Evolutionary conservation across 2,888 invertebrate species (phyloP).

Genomic region (Drosophila cracens): DNA sequence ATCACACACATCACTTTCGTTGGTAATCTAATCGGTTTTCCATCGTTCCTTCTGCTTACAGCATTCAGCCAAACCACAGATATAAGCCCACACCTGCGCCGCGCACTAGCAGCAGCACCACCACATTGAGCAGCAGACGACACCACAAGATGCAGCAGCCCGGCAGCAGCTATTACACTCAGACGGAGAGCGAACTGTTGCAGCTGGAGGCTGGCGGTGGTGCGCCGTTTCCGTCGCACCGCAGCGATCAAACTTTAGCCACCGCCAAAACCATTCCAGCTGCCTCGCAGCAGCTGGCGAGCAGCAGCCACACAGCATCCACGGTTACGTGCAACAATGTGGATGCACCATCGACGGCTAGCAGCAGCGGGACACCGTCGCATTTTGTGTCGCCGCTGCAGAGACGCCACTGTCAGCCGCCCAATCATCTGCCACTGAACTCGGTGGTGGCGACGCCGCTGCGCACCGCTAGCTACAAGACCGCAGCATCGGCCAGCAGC

Average conservation of each 20-base stretch:
- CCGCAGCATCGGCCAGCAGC: constrained; percentile 73
- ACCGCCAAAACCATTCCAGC: constrained; percentile 44
- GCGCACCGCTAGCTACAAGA: constrained; percentile 83
- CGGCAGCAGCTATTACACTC: constrained; percentile 83
- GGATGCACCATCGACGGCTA: constrained; percentile 67
- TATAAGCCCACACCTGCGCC: constrained; percentile 68
- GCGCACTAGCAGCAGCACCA: constrained; percentile 33
- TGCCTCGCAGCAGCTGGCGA: constrained; percentile 48
- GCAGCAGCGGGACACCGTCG: constrained; percentile 74
- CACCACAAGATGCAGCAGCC: constrained; percentile 78
- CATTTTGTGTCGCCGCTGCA: constrained; percentile 82
- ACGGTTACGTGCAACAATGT: constrained; percentile 58
- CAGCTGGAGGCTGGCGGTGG: constrained; percentile 81
- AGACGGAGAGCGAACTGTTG: constrained; percentile 84
- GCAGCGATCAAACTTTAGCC: constrained; percentile 43
- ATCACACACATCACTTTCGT: neutral
- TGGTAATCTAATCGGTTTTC: neutral
- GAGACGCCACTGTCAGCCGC: constrained; percentile 84
- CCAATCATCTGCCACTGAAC: constrained; percentile 81
- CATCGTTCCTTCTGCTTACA: constrained; percentile 13
- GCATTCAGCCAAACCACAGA: constrained; percentile 33
- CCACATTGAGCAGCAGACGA: constrained; percentile 37
- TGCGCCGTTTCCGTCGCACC: constrained; percentile 65
- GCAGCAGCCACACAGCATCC: constrained; percentile 39
- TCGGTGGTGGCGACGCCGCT: constrained; percentile 80